These are phyloP conservation scores for Megaceryle torquata DNA, from an alignment of 2,113 vertebrate species.

Conservation along the genomic window DNA sequence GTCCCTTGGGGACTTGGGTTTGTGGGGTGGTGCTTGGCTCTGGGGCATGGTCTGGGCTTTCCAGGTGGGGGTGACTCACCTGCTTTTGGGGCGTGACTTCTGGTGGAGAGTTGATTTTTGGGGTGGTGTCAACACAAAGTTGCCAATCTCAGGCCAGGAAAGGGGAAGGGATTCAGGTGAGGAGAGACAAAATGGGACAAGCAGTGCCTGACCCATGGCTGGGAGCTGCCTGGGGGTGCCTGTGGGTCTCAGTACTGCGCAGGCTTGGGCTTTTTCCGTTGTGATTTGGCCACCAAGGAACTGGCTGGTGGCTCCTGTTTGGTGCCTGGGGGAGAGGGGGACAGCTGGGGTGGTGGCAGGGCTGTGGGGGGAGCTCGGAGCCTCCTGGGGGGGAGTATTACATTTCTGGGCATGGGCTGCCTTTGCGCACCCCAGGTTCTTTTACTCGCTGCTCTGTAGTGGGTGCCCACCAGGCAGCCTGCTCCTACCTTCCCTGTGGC, in stretches of 20 bases:
- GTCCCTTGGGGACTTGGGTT: accelerated
- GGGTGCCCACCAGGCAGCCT: slow-evolving; percentile 77
- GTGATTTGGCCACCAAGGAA: background rate
- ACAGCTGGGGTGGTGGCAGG: accelerated
- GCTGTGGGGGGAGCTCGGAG: background rate
- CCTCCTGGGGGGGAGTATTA: background rate
- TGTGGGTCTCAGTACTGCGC: accelerated
- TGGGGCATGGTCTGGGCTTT: background rate
- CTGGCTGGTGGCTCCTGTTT: background rate
- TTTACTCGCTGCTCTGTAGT: slow-evolving; percentile 68
- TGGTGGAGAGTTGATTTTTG: background rate
- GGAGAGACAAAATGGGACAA: background rate
- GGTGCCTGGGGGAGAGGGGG: background rate
- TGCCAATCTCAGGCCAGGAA: accelerated
- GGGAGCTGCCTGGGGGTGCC: background rate
- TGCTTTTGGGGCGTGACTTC: accelerated
- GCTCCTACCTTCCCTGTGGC: slow-evolving; percentile 67
- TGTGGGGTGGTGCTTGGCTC: background rate
- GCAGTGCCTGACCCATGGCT: accelerated
- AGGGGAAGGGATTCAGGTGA: no score
- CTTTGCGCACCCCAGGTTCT: slow-evolving; percentile 78
- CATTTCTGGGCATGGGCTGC: slow-evolving; percentile 56
- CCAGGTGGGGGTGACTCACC: background rate
- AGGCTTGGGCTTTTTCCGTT: background rate
- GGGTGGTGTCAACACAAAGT: background rate